Conservation (phyloP, 2,888 invertebrate genomes). For the Entomobrya multifasciata region DNA sequence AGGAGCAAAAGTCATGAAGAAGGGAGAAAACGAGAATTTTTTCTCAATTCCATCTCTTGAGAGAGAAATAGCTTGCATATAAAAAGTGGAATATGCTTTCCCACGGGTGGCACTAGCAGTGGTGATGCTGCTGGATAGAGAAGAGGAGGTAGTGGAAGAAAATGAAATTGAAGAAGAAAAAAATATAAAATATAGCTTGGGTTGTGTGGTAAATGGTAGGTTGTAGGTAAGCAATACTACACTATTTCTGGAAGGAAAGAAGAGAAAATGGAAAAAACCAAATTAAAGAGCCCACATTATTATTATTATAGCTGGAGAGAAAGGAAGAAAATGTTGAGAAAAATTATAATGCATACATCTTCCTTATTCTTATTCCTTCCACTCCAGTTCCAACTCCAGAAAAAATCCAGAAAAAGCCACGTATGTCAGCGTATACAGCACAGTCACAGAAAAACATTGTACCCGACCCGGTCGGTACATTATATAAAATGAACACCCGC, state of each 20-base stretch:
- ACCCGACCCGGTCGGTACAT: neutral
- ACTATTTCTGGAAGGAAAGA: neutral
- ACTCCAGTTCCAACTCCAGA: conserved; percentile 3
- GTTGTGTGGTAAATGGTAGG: too few relatives aligned
- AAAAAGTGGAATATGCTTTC: conserved; percentile 38
- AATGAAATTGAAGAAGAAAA: conserved; percentile 48
- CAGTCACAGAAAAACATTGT: neutral
- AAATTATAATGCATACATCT: conserved; percentile 62
- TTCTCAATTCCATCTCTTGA: conserved; percentile 40
- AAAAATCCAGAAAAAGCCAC: conserved; percentile 12
- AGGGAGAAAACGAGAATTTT: conserved; percentile 17
- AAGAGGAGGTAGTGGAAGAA: conserved; percentile 20
- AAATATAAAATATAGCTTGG: conserved; percentile 3
- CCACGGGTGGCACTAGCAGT: conserved; percentile 44
- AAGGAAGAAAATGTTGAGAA: conserved; percentile 21
- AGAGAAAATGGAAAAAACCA: conserved; percentile 54
- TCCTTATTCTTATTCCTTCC: conserved; percentile 6
- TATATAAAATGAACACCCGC: conserved; percentile 37
- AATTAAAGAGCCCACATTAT: conserved; percentile 68
- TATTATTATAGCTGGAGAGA: neutral
- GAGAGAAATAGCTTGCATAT: neutral
- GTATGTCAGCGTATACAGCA: neutral
- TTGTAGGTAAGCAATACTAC: neutral
- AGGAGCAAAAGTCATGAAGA: conserved; percentile 51
- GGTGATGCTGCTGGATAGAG: conserved; percentile 3